These are phyloP conservation scores for Tillus elongatus DNA, from an alignment of 2,888 invertebrate species.

Conservation along the genomic window DNA sequence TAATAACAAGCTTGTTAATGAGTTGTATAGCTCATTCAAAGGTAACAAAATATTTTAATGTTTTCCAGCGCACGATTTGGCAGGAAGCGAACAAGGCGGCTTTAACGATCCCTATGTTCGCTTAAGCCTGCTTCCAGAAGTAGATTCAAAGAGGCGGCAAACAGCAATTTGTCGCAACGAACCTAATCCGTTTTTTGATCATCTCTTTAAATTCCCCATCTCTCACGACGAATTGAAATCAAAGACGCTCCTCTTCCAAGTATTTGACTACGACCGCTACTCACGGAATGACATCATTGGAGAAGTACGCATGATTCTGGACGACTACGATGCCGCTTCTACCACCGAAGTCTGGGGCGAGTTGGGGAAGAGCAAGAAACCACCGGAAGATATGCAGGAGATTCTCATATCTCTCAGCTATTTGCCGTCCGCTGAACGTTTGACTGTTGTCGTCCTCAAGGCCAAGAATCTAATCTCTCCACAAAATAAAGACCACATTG, in stretches of 20 bases:
- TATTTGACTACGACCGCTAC: conserved; percentile 60
- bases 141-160: conserved; percentile 76
- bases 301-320: conserved; percentile 66
- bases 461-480: conserved; percentile 73
- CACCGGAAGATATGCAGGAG: conserved; percentile 74
- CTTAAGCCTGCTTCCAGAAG: conserved; percentile 68
- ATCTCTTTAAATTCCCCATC: conserved; percentile 87
- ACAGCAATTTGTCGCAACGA: conserved; percentile 77
- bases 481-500: conserved; percentile 57
- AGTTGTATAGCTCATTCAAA: no score
- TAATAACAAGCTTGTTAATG: no score
- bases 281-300: conserved; percentile 84
- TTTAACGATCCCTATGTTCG: conserved; percentile 87
- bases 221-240: conserved; percentile 79
- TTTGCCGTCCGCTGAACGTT: conserved; percentile 60
- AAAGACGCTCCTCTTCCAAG: conserved; percentile 67
- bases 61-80: conserved; percentile 70
- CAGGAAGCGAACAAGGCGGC: conserved; percentile 75
- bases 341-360: conserved; percentile 83
- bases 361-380: conserved; percentile 69
- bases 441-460: conserved; percentile 56
- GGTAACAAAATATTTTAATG: conserved; percentile 6
- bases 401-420: conserved; percentile 77
- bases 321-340: conserved; percentile 68
- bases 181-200: conserved; percentile 80